Percentiles rank a stretch among this genome's conserved stretches.
These are phyloP conservation scores for Agrilus planipennis DNA, from an alignment of 1,140 invertebrate genomes.

Conservation along the genomic window DNA sequence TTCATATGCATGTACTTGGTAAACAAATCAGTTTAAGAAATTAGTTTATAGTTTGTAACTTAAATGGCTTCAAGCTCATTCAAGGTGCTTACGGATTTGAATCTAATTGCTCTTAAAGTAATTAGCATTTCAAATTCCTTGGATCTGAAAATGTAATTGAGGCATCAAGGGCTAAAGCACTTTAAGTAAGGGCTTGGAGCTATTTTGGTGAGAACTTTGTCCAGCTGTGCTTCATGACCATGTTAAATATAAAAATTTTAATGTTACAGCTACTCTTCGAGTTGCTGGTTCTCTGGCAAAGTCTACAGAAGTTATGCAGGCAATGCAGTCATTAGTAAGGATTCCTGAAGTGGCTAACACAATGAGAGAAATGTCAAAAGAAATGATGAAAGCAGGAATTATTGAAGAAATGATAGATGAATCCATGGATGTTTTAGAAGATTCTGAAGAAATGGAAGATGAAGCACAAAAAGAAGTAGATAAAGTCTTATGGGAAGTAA, in stretches of 20 bases:
- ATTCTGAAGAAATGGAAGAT: conserved; percentile 84
- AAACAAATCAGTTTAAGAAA: no score
- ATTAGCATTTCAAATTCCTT: no score
- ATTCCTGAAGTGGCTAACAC: conserved; percentile 89
- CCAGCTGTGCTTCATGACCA: no score
- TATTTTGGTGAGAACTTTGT: no score
- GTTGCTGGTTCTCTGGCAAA: conserved; percentile 31
- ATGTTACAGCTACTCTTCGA: conserved; percentile 25
- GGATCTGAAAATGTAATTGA: no score
- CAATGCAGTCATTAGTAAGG: conserved; percentile 84
- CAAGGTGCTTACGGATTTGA: no score
- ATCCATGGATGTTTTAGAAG: conserved; percentile 82
- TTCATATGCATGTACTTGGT: no score
- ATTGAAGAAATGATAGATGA: conserved; percentile 99
- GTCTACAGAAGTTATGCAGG: conserved; percentile 68
- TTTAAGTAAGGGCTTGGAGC: no score
- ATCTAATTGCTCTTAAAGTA: no score
- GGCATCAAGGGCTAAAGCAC: no score
- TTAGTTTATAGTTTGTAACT: no score
- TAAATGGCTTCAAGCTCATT: no score
- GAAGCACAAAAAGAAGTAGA: conserved; percentile 54
- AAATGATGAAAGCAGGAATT: conserved; percentile 99
- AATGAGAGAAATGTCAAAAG: conserved; percentile 95
- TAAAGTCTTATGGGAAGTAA: conserved; percentile 36
- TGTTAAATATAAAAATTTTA: not conserved